A percentile compares a stretch with the other conserved stretches of the same genome.
Conservation (phyloP, 2,113 vertebrate species). For the western clawed frog (Xenopus tropicalis) region UCB_Xtro_10.0 CM004449.2:47333001-47333500, state of each 20-base stretch:
- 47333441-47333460: neutral
- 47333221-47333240: conserved; percentile 47
- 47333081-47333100: neutral
- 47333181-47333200: neutral
- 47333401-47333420: neutral
- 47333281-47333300: conserved; percentile 46
- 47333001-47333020: neutral
- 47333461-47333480: neutral
- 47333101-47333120: neutral
- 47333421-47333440: neutral
- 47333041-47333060: neutral
- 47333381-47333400: neutral
- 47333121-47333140: neutral
- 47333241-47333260: conserved; percentile 45
- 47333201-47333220: conserved; percentile 44
- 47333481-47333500: no score
- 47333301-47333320: conserved; percentile 26
- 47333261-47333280: conserved; percentile 55
- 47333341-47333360: neutral
- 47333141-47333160: neutral
- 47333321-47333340: rapidly evolving
- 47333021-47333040: neutral
- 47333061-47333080: neutral
- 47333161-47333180: neutral
- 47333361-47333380: neutral